These are phyloP conservation scores for Uria aalge DNA, from an alignment of 2,113 vertebrate genomes.

Conservation along the genomic window DNA sequence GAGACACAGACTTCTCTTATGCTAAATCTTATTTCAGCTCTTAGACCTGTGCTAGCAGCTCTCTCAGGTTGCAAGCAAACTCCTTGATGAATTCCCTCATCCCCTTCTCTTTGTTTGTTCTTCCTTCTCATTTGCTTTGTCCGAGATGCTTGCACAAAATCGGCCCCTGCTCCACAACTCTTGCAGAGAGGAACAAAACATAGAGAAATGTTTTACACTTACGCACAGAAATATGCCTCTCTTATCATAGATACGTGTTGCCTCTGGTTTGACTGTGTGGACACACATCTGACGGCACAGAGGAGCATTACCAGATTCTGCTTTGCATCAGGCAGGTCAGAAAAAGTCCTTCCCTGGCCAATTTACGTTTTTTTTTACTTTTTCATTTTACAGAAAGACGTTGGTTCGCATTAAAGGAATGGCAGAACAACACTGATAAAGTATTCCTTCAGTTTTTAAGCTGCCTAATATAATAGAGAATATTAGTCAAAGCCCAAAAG, in stretches of 20 bases:
- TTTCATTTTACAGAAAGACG: background rate
- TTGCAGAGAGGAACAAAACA: background rate
- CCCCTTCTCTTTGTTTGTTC: background rate
- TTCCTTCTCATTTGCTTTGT: conserved; percentile 25
- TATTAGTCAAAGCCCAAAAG: conserved; percentile 50
- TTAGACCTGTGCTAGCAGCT: background rate
- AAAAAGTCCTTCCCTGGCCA: background rate
- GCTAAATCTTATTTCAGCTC: background rate
- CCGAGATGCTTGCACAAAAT: background rate
- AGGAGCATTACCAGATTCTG: background rate
- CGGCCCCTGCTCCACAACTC: background rate
- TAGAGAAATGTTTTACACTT: background rate
- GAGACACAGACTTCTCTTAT: background rate
- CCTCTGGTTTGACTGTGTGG: background rate
- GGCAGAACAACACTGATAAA: background rate
- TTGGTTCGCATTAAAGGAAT: background rate
- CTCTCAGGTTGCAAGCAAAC: background rate
- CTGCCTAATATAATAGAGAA: background rate
- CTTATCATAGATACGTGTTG: background rate
- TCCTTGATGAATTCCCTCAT: background rate
- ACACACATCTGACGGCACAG: background rate
- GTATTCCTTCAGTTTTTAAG: background rate
- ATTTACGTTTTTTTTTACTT: background rate
- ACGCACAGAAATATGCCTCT: background rate
- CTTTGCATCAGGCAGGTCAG: background rate